A percentile compares a stretch with the other conserved stretches of the same genome.
Evolutionary conservation across 2,797 vertebrate genomes (phyloP).

Genomic region (Odontamblyopus rebecca): DNA sequence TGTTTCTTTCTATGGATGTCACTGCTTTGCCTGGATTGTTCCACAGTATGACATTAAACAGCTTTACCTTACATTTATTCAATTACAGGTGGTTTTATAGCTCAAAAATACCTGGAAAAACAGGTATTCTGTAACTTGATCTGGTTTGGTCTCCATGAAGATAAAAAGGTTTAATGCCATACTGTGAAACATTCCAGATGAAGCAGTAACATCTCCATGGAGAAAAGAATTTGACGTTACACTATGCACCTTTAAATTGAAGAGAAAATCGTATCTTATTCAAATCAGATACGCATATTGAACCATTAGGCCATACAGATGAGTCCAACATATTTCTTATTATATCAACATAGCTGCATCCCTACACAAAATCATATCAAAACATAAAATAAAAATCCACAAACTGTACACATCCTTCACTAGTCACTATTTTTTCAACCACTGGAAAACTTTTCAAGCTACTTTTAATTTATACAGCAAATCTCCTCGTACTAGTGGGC

Average conservation of each 20-base stretch:
- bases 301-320: neutral
- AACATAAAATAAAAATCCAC: conserved; percentile 49
- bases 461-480: conserved; percentile 60
- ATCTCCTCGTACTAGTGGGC: conserved; percentile 65
- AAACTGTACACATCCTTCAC: conserved; percentile 67
- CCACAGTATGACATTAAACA: too few species aligned
- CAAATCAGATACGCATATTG: conserved; percentile 1
- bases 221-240: too few species aligned
- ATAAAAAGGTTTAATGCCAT: too few species aligned
- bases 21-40: too few species aligned
- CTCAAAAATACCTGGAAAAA: too few species aligned
- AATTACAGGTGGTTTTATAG: too few species aligned
- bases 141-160: too few species aligned
- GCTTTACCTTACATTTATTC: too few species aligned
- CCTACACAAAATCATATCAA: conserved; percentile 58
- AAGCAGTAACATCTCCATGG: too few species aligned
- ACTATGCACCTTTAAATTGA: neutral
- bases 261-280: neutral
- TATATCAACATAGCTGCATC: conserved; percentile 2
- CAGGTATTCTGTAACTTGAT: too few species aligned
- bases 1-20: too few species aligned
- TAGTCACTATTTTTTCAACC: conserved; percentile 62
- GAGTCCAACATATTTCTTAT: neutral
- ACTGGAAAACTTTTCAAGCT: conserved; percentile 60
- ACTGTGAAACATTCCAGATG: too few species aligned